Evolutionary conservation across 2,888 invertebrate genomes (phyloP).

Genomic region (Cinara cedri): DNA sequence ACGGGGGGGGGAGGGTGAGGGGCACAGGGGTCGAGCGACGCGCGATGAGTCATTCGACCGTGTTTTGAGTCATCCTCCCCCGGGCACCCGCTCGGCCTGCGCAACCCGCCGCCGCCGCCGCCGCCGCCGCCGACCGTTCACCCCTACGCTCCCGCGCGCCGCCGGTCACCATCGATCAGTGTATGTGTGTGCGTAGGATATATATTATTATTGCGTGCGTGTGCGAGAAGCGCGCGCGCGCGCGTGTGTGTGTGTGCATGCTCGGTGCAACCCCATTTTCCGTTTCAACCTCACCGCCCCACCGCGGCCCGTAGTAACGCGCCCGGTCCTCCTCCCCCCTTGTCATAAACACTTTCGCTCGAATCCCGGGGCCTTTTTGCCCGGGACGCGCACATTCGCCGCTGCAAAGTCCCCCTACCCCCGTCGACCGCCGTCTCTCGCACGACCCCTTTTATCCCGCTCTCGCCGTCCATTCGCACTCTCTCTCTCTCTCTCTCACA

Average conservation of each 20-base stretch:
- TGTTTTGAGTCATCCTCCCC: constrained; percentile 54
- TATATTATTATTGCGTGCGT: neutral
- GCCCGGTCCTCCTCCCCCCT: constrained; percentile 33
- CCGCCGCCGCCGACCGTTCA: constrained; percentile 21
- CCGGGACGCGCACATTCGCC: constrained; percentile 48
- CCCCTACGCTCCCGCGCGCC: constrained; percentile 25
- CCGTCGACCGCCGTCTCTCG: neutral
- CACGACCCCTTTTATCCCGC: neutral
- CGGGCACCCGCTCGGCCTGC: neutral
- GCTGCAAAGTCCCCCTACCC: constrained; percentile 28
- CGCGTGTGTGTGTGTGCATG: constrained; percentile 15
- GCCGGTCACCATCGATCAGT: constrained; percentile 56
- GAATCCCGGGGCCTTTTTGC: constrained; percentile 54
- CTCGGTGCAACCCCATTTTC: constrained; percentile 56
- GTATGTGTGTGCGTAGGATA: constrained; percentile 7
- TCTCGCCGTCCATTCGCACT: constrained; percentile 4
- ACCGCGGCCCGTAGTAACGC: constrained; percentile 1
- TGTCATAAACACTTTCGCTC: constrained; percentile 56
- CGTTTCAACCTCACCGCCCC: constrained; percentile 48
- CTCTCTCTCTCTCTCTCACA: neutral
- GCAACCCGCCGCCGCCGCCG: neutral
- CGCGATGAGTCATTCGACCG: constrained; percentile 57
- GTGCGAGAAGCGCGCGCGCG: neutral
- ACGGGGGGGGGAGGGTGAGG: neutral
- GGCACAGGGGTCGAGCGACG: constrained; percentile 28